Base-by-base conservation (phyloP, 2,113 vertebrate genomes). In the Cryptomyrus ogoouensis region DNA sequence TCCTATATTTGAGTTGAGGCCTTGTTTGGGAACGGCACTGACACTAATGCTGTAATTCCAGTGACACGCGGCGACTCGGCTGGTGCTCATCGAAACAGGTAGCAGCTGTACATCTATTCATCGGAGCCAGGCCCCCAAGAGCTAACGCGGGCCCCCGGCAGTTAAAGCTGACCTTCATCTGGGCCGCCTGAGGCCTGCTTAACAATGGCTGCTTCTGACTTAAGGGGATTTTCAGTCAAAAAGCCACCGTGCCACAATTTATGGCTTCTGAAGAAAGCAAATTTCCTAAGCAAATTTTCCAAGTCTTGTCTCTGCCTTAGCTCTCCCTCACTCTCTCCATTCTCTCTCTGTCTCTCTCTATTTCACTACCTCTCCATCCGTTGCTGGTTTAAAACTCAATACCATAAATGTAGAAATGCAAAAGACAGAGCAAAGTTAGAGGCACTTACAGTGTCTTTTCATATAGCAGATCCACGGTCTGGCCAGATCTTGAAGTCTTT, bases 101-200 rank as follows among this genome's bases (percentile, higher is more conserved):
- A 89, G 46, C 84, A 91, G 89, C 89, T 88, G 84, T 74, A 66
- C 74, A 31, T 52, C 83, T 31, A 58, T 89, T 49, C 84, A 35
- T 74, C 13, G 3, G 66, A 74, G 27, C 66, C 19, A 35, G 5
- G 10, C 52, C 52, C 50, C 52, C 52, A 35, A 86, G 1, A 50
- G 49, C 49, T 52, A 9, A 83, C n/a, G 77, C 19, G 53, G 80
- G 21, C 44, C 52, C 21, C 21, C 21, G 0, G 8, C 1, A 58
- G 21, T 7, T 62, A n/a, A 66, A 80, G 90, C 90, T 87, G 46
- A 10, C 42, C 21, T 19, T 66, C 74, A 89, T 44, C 17, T 74
- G 19, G 52, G 88, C 53, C 52, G n/a, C 83, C 52, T 58, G 49
- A 58, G 74, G 42, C 77, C 83, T 31, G 24, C 89, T 87, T 84